Evolutionary conservation across 2,888 invertebrate species (phyloP).

Genomic region (Athripsodes cinereus): DNA sequence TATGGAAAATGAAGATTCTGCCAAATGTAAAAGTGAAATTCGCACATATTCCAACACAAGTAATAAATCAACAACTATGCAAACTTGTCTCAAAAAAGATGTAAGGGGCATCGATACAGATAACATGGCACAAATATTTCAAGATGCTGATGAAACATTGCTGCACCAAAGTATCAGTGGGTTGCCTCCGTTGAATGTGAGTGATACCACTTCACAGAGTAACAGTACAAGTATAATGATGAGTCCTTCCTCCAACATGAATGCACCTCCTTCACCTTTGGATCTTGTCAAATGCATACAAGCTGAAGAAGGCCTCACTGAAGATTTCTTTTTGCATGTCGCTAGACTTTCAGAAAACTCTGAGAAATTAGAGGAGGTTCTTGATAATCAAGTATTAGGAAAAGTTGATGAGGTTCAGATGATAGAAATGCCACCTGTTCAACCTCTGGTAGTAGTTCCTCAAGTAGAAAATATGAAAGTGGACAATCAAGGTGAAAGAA

Average conservation of each 20-base stretch:
- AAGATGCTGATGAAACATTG: conserved; percentile 36
- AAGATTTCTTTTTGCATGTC: conserved; percentile 67
- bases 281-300: conserved; percentile 54
- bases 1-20: neutral
- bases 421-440: conserved; percentile 7
- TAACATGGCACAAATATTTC: conserved; percentile 46
- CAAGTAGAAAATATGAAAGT: neutral
- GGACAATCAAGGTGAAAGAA: neutral
- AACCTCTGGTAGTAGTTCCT: neutral
- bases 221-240: conserved; percentile 1
- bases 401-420: conserved; percentile 33
- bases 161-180: neutral
- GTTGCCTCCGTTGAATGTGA: neutral
- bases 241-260: conserved; percentile 37
- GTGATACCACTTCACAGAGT: conserved; percentile 20
- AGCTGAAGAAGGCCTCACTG: conserved; percentile 61
- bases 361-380: conserved; percentile 64
- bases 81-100: neutral
- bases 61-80: conserved; percentile 6
- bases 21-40: conserved; percentile 6
- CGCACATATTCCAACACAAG: conserved; percentile 20
- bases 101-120: conserved; percentile 38
- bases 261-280: conserved; percentile 52
- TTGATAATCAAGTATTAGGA: conserved; percentile 59
- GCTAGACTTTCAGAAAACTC: conserved; percentile 64